Conservation (phyloP, 2,888 invertebrate genomes). For the Iselma pallidipennis region DNA sequence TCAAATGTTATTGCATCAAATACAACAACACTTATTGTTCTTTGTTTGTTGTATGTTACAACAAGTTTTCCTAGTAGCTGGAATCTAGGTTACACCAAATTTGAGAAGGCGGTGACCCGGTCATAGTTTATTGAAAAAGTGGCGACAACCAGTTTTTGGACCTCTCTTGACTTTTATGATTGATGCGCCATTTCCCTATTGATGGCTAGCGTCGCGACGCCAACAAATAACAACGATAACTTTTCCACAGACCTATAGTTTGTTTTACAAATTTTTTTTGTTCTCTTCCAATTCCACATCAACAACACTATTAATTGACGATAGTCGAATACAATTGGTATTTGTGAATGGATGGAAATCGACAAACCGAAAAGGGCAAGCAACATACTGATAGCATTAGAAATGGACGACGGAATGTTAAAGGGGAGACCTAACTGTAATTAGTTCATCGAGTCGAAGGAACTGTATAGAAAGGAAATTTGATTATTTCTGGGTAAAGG, state of each 20-base stretch:
- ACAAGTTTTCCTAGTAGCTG: no score
- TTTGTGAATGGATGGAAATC: not conserved
- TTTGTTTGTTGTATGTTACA: no score
- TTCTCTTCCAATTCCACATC: no score
- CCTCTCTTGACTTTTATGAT: not conserved
- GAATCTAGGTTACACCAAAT: not conserved
- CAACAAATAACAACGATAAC: not conserved
- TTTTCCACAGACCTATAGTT: not conserved
- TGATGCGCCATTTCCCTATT: not conserved
- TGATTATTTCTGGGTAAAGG: not conserved
- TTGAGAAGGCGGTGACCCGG: not conserved
- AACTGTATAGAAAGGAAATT: not conserved
- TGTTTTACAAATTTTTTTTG: no score
- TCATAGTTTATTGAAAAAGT: not conserved
- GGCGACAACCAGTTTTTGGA: not conserved
- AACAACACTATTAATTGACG: no score
- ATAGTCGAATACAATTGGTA: no score
- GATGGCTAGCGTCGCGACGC: not conserved
- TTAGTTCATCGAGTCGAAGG: not conserved
- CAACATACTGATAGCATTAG: not conserved
- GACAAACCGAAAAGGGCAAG: not conserved
- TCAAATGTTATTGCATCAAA: no score
- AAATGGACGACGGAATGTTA: not conserved
- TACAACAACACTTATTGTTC: no score
- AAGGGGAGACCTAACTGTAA: not conserved